A percentile compares a stretch with the other conserved stretches of the same genome.
Evolutionary conservation across 2,113 vertebrate species (phyloP).

Genomic region (Pagrus major): DNA sequence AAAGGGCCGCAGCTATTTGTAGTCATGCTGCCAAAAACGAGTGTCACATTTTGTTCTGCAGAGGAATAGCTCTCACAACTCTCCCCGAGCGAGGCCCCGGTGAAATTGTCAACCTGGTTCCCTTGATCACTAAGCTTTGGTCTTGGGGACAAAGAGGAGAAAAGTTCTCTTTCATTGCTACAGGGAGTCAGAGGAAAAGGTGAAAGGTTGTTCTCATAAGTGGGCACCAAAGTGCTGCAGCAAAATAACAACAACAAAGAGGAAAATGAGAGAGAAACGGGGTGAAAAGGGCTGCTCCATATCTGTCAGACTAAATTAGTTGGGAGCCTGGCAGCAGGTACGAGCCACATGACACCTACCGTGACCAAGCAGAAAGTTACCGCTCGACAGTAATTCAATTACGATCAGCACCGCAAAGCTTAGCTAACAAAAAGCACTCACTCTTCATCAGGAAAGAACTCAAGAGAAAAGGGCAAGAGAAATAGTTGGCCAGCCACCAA

Average conservation of each 20-base stretch:
- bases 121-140: constrained; percentile 66
- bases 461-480: constrained; percentile 71
- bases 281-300: constrained; percentile 73
- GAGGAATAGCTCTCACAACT: constrained; percentile 45
- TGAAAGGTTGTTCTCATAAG: constrained; percentile 75
- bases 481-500: constrained; percentile 68
- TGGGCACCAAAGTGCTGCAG: constrained; percentile 51
- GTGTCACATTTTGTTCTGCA: constrained; percentile 72
- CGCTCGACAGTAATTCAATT: constrained; percentile 69
- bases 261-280: constrained; percentile 67
- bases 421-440: constrained; percentile 73
- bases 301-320: constrained; percentile 80
- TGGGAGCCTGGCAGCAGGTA: constrained; percentile 67
- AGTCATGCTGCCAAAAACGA: constrained; percentile 63
- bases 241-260: constrained; percentile 75
- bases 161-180: constrained; percentile 62
- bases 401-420: constrained; percentile 68
- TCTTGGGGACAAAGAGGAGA: constrained; percentile 56
- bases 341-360: constrained; percentile 72
- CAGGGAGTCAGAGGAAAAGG: constrained; percentile 69
- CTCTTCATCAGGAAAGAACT: constrained; percentile 73
- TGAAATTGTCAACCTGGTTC: constrained; percentile 58
- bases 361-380: constrained; percentile 77
- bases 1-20: constrained; percentile 54
- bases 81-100: constrained; percentile 46